Base-by-base conservation (phyloP, 2,113 vertebrate species). In the Nicator chloris region DNA sequence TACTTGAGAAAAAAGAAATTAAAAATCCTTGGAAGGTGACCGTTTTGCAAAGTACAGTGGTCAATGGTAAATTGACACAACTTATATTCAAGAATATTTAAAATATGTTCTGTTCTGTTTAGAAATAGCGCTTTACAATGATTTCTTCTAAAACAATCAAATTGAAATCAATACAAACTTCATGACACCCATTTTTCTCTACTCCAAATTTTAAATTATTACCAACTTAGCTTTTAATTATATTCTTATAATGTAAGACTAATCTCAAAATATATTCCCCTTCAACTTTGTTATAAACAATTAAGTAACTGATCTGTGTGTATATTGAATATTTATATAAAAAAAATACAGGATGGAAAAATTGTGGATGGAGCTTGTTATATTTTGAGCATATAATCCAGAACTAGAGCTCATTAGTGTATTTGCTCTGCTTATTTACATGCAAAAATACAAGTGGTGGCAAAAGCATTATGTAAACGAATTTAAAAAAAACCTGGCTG, bases 261-360 rank as follows among this genome's bases (percentile, higher is more conserved):
- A 89, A 92, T 69, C 82, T n/a, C 27, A 88, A 87, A 82, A 79
- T 72, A 82, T 31, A 45, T 39, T 39, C 12, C 12, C 31, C 20
- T 71, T 91, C 35, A 35, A 39, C 54, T 86, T 90, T 86, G 11
- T 65, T 87, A 72, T 10, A 19, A 82, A 15, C 22, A 90, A 75
- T 93, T 87, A 80, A 83, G 30, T 81, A 93, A 93, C 87, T 90
- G 79, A 82, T 78, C 26, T 89, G 13, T 63, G 22, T 28, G 39
- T 22, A 40, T 2, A 4, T 87, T 35, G 24, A 81, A 77, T 75
- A 19, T 33, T 90, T 85, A 54, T 40, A 60, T 60, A 37, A 90
- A 70, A 63, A 72, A 91, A 86, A 90, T 69, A 40, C 7, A 78
- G 15, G 24, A 44, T 60, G 56, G 19, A 82, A 86, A 86, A 80